Evolutionary conservation across 2,113 vertebrate genomes (phyloP).

Genomic region (Chamaetylas fuelleborni): DNA sequence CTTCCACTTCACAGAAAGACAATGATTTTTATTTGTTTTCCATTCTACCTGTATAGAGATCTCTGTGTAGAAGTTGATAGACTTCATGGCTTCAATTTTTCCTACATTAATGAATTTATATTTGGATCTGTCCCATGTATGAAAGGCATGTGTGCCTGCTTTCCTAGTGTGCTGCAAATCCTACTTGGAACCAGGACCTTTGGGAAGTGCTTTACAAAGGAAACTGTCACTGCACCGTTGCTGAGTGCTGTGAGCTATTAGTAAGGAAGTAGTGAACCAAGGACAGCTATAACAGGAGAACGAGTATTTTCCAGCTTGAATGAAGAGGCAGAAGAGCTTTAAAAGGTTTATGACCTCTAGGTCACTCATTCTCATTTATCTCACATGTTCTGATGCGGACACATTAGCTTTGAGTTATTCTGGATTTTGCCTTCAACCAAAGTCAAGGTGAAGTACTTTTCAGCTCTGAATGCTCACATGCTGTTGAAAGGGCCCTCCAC

Average conservation of each 20-base stretch:
- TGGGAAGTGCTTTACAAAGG: background rate
- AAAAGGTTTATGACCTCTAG: background rate
- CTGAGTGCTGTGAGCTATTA: background rate
- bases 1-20: background rate
- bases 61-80: background rate
- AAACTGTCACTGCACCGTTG: background rate
- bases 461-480: background rate
- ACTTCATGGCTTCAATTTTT: background rate
- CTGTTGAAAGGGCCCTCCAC: background rate
- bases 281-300: background rate
- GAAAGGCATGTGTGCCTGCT: background rate
- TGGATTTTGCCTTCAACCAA: background rate
- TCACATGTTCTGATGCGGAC: background rate
- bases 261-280: background rate
- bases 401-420: background rate
- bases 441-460: background rate
- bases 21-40: background rate
- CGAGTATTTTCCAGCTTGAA: background rate
- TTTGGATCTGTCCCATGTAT: background rate
- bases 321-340: background rate
- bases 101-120: background rate
- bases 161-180: background rate
- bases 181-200: background rate
- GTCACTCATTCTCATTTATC: background rate
- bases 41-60: background rate